Base-by-base conservation (phyloP, 2,797 vertebrate species). In the Euthynnus affinis region DNA sequence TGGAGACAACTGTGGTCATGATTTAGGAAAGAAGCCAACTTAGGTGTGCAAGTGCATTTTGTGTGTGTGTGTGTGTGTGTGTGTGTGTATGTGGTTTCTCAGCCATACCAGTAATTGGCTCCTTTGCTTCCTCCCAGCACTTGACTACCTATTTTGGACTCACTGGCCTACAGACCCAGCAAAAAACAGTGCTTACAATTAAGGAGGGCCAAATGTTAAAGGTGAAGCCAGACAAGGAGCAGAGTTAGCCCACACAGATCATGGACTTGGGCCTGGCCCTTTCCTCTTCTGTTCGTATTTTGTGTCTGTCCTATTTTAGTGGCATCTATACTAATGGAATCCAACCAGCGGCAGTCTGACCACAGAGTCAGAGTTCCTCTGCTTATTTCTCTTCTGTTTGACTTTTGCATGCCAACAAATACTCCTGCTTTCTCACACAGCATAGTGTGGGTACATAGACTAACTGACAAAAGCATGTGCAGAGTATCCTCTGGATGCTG, bases 141-240 rank as follows among this genome's bases (percentile, higher is more conserved):
- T 40, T 58, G 70, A 76, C 84, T 79, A 71, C 72, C 80, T 82
- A 85, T 84, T 78, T 75, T 60, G 77, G 58, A 64, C 52, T 17
- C 1, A 9, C 51, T 67, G 34, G 56, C 73, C 61, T 52, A 58
- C 53, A 64, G 49, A 42, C 44, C 59, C 40, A 14, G 37, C 60
- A 78, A 53, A 44, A 66, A 57, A 22, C 48, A 60, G 48, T 34
- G 29, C 51, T 52, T 78, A n/a, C 65, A 71, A 74, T 82, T 80
- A 74, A 15, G 79, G 52, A 23, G 23, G 29, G 32, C 27, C 46
- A 14, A 55, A 67, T 60, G 60, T 44, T 64, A 64, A 78, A 86
- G 87, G 76, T 82, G 55, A 74, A 62, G 49, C 66, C 70, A 77
- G 62, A 49, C 57, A 29, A n/a, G 29, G 59, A 61, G 77, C 70